Conservation (phyloP, 2,113 vertebrate genomes). For the Protomyctophum bolini region DNA sequence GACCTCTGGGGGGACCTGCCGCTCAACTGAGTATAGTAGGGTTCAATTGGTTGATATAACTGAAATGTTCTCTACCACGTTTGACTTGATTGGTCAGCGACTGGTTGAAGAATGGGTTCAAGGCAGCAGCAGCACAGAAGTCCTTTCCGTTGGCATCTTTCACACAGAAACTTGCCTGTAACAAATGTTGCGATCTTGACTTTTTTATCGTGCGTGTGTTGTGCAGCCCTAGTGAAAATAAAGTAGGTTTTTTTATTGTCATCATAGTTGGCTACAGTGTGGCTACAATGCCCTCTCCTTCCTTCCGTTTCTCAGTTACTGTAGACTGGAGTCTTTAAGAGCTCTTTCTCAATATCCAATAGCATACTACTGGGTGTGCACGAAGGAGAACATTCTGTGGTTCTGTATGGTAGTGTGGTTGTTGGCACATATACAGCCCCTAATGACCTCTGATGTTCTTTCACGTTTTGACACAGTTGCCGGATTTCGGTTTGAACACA, state of each 20-base stretch:
- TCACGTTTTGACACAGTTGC: constrained; percentile 34
- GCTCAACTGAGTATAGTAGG: no score
- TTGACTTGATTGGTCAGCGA: no score
- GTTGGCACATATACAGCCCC: constrained; percentile 37
- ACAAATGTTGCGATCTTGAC: constrained; percentile 10
- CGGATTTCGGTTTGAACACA: constrained; percentile 20
- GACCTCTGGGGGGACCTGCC: no score
- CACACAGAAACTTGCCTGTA: no score
- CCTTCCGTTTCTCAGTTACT: constrained; percentile 64
- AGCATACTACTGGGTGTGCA: constrained; percentile 29
- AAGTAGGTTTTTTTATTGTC: constrained; percentile 52
- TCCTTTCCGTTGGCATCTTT: no score
- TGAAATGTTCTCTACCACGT: no score
- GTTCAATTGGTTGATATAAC: no score
- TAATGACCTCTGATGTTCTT: constrained; percentile 55
- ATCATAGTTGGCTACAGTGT: constrained; percentile 74
- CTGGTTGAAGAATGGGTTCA: no score
- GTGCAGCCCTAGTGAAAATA: constrained; percentile 67
- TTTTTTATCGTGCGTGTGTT: constrained; percentile 11
- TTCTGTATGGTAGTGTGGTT: constrained; percentile 43
- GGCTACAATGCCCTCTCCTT: constrained; percentile 72
- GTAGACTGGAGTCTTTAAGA: constrained; percentile 60
- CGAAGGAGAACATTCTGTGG: constrained; percentile 33
- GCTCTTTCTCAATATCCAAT: constrained; percentile 61
- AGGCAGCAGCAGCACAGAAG: no score